A percentile compares a stretch with the other conserved stretches of the same genome.
phyloP scores from a whole-genome alignment of 2,888 invertebrate species.

The Machimus atricapillus region DNA sequence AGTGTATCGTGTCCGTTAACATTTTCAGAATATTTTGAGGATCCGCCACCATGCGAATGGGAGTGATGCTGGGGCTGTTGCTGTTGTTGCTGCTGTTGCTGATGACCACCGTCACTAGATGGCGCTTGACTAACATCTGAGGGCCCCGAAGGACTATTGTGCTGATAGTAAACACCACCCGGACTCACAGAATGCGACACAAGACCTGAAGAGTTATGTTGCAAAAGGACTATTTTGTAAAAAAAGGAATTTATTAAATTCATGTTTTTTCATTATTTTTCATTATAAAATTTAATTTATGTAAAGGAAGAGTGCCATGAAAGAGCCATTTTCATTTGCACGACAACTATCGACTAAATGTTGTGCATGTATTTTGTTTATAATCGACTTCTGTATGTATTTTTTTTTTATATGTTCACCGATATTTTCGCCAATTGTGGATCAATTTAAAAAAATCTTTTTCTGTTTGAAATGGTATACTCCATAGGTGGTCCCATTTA shows the following conservation, averaged over 20 bases:
- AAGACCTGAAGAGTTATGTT: constrained; percentile 63
- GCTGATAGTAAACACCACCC: constrained; percentile 65
- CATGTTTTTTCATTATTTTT: too few relatives aligned
- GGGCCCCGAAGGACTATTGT: constrained; percentile 55
- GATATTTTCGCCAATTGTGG: too few relatives aligned
- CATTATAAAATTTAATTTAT: too few relatives aligned
- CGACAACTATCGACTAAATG: too few relatives aligned
- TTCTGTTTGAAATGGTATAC: too few relatives aligned
- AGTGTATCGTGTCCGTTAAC: constrained; percentile 86
- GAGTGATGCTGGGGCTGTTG: constrained; percentile 50
- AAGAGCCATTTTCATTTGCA: too few relatives aligned
- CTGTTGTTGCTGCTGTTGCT: constrained; percentile 47
- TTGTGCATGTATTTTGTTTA: too few relatives aligned
- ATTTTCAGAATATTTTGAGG: constrained; percentile 72
- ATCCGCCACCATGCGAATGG: constrained; percentile 52
- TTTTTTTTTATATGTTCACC: too few relatives aligned
- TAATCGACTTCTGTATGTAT: too few relatives aligned
- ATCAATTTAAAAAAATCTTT: too few relatives aligned
- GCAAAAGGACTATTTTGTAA: constrained; percentile 55
- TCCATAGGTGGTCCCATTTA: too few relatives aligned
- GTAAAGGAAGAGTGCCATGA: too few relatives aligned
- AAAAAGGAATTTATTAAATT: not conserved
- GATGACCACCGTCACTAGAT: constrained; percentile 49
- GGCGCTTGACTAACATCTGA: constrained; percentile 47
- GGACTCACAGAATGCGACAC: constrained; percentile 66